A percentile compares a stretch with the other conserved stretches of the same genome.
Evolutionary conservation across 2,888 invertebrate species (phyloP).

Genomic region (Drosophila melanosoma): DNA sequence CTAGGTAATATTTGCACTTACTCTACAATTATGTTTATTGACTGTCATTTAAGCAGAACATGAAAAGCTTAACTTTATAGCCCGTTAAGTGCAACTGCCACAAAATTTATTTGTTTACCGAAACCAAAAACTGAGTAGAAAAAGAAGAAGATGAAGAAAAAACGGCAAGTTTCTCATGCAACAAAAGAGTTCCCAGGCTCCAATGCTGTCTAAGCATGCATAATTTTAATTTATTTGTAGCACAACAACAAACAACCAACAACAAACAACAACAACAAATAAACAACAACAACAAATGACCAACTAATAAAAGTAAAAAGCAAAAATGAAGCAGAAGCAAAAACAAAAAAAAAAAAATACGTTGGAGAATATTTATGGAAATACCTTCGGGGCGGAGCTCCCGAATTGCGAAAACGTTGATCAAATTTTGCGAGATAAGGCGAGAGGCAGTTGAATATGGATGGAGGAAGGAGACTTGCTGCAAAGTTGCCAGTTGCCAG

Average conservation of each 20-base stretch:
- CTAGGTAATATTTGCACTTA: neutral
- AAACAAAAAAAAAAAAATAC: conserved; percentile 2
- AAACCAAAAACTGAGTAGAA: conserved; percentile 14
- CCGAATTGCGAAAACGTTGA: conserved; percentile 84
- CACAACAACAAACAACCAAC: conserved; percentile 46
- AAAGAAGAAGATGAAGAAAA: conserved; percentile 1
- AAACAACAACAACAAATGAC: conserved; percentile 48
- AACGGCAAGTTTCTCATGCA: conserved; percentile 47
- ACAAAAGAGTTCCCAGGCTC: conserved; percentile 65
- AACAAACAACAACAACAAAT: conserved; percentile 34
- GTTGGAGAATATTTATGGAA: conserved; percentile 75
- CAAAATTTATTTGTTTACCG: conserved; percentile 50
- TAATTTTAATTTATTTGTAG: conserved; percentile 81
- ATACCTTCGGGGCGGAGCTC: conserved; percentile 85
- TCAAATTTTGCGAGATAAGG: conserved; percentile 79
- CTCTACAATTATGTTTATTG: conserved; percentile 10
- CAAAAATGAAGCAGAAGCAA: conserved; percentile 33
- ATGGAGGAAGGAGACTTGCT: conserved; percentile 31
- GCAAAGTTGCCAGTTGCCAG: conserved; percentile 9
- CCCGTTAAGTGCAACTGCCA: conserved; percentile 55
- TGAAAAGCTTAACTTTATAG: conserved; percentile 16
- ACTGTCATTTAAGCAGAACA: conserved; percentile 14
- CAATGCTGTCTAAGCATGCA: conserved; percentile 75
- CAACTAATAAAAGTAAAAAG: conserved; percentile 74
- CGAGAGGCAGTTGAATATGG: conserved; percentile 1